A percentile compares a stretch with the other conserved stretches of the same genome.
phyloP scores from a whole-genome alignment of 2,113 vertebrate genomes.

The Bubalus kerabau region DNA sequence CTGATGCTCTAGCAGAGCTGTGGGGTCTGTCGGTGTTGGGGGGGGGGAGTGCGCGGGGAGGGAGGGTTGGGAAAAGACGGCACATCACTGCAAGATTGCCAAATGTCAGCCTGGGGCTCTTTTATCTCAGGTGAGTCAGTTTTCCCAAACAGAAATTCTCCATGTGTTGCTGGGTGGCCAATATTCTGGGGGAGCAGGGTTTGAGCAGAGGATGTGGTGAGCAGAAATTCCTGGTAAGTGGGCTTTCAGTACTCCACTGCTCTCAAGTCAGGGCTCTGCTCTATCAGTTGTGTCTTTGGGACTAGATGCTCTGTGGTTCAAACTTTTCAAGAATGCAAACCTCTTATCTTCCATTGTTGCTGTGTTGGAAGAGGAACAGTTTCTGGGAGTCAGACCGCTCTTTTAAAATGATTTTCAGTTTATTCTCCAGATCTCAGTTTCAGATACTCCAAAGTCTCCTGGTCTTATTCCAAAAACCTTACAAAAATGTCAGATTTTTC shows the following conservation, averaged over 20 bases:
- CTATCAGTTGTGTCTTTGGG: not conserved
- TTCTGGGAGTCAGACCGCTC: not conserved
- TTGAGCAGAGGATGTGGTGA: not conserved
- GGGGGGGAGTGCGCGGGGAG: too few relatives aligned
- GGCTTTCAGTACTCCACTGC: not conserved
- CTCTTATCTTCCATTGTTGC: not conserved
- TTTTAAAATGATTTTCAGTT: not conserved
- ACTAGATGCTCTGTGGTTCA: not conserved
- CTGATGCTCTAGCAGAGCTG: not conserved
- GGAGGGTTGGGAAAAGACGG: not conserved
- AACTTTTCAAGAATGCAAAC: not conserved
- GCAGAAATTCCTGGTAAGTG: not conserved
- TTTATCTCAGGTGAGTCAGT: not conserved
- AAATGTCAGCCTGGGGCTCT: not conserved
- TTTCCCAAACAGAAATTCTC: not conserved
- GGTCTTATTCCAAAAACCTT: not conserved
- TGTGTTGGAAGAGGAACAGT: not conserved
- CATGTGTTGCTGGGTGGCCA: not conserved
- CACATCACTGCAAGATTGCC: not conserved
- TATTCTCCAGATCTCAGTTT: not conserved
- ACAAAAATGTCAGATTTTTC: not conserved
- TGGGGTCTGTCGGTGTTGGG: not conserved
- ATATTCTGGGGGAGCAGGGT: too few relatives aligned
- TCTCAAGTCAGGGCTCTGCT: not conserved
- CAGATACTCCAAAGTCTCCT: not conserved